Percentiles rank a stretch among this genome's conserved stretches.
phyloP scores from a whole-genome alignment of 2,797 vertebrate genomes.

The Enteromius radiatus region DNA sequence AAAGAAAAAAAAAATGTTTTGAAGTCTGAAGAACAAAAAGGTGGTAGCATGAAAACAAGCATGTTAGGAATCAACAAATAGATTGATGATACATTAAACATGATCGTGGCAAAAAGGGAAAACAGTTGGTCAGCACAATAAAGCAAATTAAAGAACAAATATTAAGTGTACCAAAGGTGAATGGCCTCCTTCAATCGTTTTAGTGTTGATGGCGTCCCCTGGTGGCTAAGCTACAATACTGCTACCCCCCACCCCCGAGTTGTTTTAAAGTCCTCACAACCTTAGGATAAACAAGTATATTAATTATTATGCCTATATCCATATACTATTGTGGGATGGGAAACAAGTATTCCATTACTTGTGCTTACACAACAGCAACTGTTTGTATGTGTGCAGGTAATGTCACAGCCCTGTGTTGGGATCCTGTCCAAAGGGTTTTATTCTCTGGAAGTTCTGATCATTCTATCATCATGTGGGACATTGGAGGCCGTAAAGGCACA shows the following conservation, averaged over 20 bases:
- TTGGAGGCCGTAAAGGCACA: conserved; percentile 96
- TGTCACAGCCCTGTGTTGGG: conserved; percentile 95
- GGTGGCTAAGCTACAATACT: background rate
- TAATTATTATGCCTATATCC: background rate
- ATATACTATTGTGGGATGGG: background rate
- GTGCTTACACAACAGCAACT: background rate
- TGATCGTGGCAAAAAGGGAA: background rate
- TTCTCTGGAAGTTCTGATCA: conserved; percentile 98
- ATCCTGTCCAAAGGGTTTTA: conserved; percentile 89
- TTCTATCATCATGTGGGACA: conserved; percentile 99
- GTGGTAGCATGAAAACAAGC: background rate
- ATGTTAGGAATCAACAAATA: background rate
- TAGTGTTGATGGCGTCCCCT: background rate
- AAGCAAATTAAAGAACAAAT: background rate
- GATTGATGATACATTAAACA: background rate
- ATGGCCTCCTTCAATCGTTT: background rate
- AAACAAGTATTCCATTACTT: background rate
- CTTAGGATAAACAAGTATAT: too few relatives aligned
- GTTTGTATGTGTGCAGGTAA: conserved; percentile 78
- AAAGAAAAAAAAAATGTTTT: background rate
- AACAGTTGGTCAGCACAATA: background rate
- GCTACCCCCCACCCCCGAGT: background rate
- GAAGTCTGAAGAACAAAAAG: background rate
- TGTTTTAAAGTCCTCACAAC: too few relatives aligned
- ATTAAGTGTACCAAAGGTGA: background rate